Evolutionary conservation across 2,888 invertebrate genomes (phyloP).

Genomic region (Tryphoninae sp.): DNA sequence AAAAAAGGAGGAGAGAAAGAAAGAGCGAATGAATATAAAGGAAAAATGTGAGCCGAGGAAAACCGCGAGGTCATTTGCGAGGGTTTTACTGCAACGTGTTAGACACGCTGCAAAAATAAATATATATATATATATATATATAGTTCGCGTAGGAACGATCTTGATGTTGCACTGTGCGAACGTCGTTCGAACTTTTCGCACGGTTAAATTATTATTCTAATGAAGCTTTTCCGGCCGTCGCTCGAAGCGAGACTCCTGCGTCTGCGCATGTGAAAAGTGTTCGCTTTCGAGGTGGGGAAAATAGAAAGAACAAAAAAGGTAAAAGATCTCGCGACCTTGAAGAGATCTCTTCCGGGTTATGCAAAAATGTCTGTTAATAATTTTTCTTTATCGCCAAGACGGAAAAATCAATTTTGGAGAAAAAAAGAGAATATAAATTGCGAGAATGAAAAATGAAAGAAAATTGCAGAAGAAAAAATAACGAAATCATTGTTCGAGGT

Average conservation of each 20-base stretch:
- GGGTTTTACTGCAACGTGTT: constrained; percentile 6
- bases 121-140: constrained; percentile 1
- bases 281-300: constrained; percentile 21
- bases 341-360: constrained; percentile 1
- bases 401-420: too few species aligned
- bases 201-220: constrained; percentile 59
- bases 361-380: too few species aligned
- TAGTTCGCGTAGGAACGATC: background rate
- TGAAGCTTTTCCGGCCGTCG: constrained; percentile 58
- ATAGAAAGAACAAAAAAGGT: background rate
- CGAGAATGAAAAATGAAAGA: background rate
- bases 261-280: background rate
- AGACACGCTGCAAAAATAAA: too few species aligned
- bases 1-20: background rate
- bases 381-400: too few species aligned
- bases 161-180: constrained; percentile 33
- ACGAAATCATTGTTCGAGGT: background rate
- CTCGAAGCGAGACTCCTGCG: constrained; percentile 18
- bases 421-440: background rate
- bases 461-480: background rate
- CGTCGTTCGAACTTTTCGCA: constrained; percentile 49
- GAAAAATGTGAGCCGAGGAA: constrained; percentile 31
- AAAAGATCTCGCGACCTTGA: constrained; percentile 33
- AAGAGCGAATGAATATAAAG: constrained; percentile 17
- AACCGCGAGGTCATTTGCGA: constrained; percentile 40